Base-by-base conservation (phyloP, 2,888 invertebrate genomes). In the Xestoiulus laeticollis region DNA sequence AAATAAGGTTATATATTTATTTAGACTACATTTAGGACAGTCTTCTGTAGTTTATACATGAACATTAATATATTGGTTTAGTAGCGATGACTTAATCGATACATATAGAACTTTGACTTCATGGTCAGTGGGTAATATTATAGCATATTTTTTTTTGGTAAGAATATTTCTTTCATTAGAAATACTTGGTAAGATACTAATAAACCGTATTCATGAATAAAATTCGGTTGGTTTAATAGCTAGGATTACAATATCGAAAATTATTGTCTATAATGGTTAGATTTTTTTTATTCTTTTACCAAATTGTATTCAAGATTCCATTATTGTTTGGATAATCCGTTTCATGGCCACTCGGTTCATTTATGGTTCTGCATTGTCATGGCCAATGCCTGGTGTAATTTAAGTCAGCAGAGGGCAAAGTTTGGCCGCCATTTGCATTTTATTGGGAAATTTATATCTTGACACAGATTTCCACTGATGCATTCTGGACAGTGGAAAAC, bases 301-400 rank as follows among this genome's bases (percentile, higher is more conserved):
- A 48, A 38, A 38, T 38, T 38, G 38, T 38, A 38, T 38, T 38
- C 38, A 38, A 38, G 38, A 38, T 48, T 48, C 48, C 22, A 59
- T 59, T 59, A 59, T n/a, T 59, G 59, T 59, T n/a, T 22, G 19
- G n/a, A n/a, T 59, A 59, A 59, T 22, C 22, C 4, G 5, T 22
- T 59, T 59, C 59, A 59, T 59, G 59, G 59, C 1, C 59, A 59
- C 0, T n/a, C n/a, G 16, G 59, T 59, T 8, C 5, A 48, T 59
- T 59, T 59, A 59, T 59, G 59, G 59, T 59, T 59, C n/a, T 59
- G 59, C n/a, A 59, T n/a, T 59, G 59, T 59, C 59, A 59, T n/a
- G n/a, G 59, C n/a, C 59, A 59, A 3, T 59, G 22, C 59, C 19
- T 22, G 59, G 22, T 59, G 59, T 59, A 59, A 59, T 59, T n/a